These are phyloP conservation scores for Coleophora deauratella DNA, from an alignment of 2,888 invertebrate genomes.

Conservation along the genomic window DNA sequence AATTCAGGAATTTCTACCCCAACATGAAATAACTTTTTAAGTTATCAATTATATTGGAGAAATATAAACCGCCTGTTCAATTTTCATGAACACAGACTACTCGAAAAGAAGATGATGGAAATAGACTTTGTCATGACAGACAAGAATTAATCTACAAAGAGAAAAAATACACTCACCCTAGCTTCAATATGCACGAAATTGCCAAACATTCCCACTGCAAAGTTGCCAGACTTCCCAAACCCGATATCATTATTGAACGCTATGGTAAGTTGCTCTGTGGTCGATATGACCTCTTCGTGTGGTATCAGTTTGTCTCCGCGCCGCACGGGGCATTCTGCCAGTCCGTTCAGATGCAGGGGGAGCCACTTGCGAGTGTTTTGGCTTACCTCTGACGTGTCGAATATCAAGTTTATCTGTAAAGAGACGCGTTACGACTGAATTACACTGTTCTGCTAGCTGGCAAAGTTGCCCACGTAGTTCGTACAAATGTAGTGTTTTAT, in stretches of 20 bases:
- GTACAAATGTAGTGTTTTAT: too few species aligned
- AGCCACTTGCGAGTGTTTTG: constrained; percentile 79
- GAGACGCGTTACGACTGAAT: too few species aligned
- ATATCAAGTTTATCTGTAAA: constrained; percentile 78
- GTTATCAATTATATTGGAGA: too few species aligned
- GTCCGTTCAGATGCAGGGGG: constrained; percentile 81
- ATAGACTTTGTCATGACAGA: too few species aligned
- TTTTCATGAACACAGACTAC: too few species aligned
- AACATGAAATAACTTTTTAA: too few species aligned
- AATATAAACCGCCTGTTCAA: too few species aligned
- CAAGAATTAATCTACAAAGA: too few species aligned
- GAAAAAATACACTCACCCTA: constrained; percentile 64
- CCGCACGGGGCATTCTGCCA: constrained; percentile 84
- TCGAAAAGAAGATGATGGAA: too few species aligned
- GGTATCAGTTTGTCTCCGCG: constrained; percentile 72
- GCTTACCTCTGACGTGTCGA: constrained; percentile 79
- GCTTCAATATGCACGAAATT: constrained; percentile 78
- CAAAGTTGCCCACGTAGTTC: too few species aligned
- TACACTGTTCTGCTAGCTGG: too few species aligned
- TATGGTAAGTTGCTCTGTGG: constrained; percentile 84
- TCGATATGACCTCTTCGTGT: constrained; percentile 83
- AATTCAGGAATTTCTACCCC: too few species aligned
- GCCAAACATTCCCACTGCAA: constrained; percentile 82
- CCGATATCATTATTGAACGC: constrained; percentile 77
- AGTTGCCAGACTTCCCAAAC: constrained; percentile 71